phyloP scores from a whole-genome alignment of 2,888 invertebrate genomes.

The Ametastegia equiseti region DNA sequence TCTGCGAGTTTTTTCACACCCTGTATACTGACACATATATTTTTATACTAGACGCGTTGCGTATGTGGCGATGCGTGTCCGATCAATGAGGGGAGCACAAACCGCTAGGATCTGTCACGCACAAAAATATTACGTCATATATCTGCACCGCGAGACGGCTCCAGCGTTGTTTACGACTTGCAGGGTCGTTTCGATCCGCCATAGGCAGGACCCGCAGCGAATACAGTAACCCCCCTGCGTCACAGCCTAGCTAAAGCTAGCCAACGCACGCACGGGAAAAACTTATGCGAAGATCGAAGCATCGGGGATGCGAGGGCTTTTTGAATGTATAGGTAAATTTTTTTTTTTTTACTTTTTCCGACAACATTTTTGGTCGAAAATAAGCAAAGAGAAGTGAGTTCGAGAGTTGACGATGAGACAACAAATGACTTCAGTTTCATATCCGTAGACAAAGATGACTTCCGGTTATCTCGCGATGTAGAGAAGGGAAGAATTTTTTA shows the following conservation, averaged over 20 bases:
- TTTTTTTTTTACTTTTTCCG: not conserved
- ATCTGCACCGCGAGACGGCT: slow-evolving; percentile 67
- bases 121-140: slow-evolving; percentile 72
- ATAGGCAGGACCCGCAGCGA: slow-evolving; percentile 32
- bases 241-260: too few relatives aligned
- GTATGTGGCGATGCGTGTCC: slow-evolving; percentile 61
- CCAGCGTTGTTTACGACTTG: slow-evolving; percentile 70
- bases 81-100: slow-evolving; percentile 66
- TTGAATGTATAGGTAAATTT: not conserved
- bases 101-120: slow-evolving; percentile 69
- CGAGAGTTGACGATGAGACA: slow-evolving; percentile 31
- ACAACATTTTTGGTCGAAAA: not conserved
- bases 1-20: too few relatives aligned
- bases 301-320: not conserved
- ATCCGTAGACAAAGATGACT: slow-evolving; percentile 31
- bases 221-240: slow-evolving; percentile 32
- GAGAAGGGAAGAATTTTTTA: slow-evolving; percentile 1
- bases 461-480: slow-evolving; percentile 27
- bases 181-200: slow-evolving; percentile 67
- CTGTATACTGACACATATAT: slow-evolving; percentile 43
- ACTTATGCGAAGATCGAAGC: not conserved
- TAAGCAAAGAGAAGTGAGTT: too few relatives aligned
- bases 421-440: slow-evolving; percentile 19
- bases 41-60: slow-evolving; percentile 18
- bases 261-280: slow-evolving; percentile 3